Conservation (phyloP, 2,797 vertebrate genomes). For the Vespertilio murinus region DNA sequence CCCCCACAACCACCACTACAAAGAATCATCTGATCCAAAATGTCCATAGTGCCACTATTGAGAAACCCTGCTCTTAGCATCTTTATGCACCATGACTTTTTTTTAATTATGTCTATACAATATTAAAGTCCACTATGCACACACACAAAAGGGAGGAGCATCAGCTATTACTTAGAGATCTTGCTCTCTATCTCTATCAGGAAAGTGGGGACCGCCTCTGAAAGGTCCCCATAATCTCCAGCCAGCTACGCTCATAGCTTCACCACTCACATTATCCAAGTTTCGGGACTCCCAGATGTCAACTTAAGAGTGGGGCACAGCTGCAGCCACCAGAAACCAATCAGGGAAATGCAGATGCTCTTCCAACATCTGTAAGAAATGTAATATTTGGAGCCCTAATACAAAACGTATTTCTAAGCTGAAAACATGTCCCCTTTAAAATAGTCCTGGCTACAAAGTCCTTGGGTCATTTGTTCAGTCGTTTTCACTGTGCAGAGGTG, state of each 20-base stretch:
- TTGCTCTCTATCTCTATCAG: not conserved
- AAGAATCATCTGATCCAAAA: not conserved
- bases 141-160: not conserved
- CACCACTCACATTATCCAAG: not conserved
- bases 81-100: not conserved
- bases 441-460: not conserved
- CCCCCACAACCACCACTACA: not conserved
- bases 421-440: slow-evolving; percentile 29
- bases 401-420: slow-evolving; percentile 38
- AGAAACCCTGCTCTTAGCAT: not conserved
- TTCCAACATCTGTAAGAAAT: slow-evolving; percentile 59
- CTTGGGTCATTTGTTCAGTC: slow-evolving; percentile 4
- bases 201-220: not conserved
- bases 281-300: not conserved
- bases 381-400: slow-evolving; percentile 47
- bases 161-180: not conserved
- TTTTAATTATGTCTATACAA: not conserved
- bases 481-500: slow-evolving; percentile 14
- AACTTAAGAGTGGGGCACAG: not conserved
- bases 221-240: not conserved
- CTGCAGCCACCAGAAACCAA: slow-evolving; percentile 29
- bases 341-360: slow-evolving; percentile 39
- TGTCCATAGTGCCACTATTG: not conserved
- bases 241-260: not conserved
- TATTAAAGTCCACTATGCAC: not conserved